These are phyloP conservation scores for Tetraodon nigroviridis DNA, from an alignment of 2,113 vertebrate species.

Conservation along the genomic window DNA sequence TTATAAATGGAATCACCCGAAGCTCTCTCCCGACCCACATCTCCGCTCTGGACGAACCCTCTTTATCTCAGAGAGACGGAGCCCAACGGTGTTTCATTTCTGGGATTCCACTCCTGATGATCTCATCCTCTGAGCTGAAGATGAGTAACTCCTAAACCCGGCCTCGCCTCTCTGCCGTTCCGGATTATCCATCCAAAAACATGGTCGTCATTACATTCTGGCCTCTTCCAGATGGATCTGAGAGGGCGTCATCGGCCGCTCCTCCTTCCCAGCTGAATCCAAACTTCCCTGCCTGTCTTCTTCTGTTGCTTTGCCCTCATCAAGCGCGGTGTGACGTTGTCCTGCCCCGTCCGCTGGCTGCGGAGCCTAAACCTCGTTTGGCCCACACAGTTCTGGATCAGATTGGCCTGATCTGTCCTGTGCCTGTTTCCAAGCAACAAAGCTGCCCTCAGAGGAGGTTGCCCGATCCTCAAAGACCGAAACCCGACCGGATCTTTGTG, in stretches of 20 bases:
- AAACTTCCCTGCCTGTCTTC: no score
- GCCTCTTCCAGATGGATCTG: no score
- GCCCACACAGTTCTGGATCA: background rate
- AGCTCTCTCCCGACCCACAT: conserved; percentile 19
- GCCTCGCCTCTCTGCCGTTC: no score
- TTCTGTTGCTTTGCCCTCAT: background rate
- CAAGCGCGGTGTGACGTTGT: background rate
- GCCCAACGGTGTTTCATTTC: no score
- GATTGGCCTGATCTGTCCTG: background rate
- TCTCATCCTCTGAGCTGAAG: no score
- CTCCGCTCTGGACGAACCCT: no score
- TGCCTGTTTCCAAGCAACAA: background rate
- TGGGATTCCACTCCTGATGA: no score
- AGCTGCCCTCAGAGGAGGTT: background rate
- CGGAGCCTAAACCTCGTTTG: background rate
- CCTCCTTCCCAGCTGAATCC: background rate
- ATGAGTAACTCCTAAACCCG: no score
- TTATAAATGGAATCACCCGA: conserved; percentile 1
- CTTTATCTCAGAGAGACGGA: no score
- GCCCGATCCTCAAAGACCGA: background rate
- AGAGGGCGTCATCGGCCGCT: background rate
- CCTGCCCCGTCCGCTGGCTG: background rate
- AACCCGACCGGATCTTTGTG: background rate
- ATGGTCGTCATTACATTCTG: no score
- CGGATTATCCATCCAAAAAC: no score